Conservation (phyloP, 2,797 vertebrate species). For the Antennarius maculatus region DNA sequence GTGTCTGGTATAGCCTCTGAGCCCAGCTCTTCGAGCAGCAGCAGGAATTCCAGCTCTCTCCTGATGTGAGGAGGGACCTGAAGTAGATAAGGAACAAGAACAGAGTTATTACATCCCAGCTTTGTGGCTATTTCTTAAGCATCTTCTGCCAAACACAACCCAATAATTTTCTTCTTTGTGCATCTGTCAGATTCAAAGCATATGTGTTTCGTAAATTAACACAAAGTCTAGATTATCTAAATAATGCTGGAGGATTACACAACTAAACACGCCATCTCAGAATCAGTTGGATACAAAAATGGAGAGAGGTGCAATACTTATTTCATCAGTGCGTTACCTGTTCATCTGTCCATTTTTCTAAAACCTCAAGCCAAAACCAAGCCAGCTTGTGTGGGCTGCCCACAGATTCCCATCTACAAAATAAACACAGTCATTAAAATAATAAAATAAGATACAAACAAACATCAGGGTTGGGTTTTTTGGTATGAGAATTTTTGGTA, state of each 20-base stretch:
- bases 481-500: background rate
- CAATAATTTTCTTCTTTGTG: background rate
- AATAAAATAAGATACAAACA: background rate
- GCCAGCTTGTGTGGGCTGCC: slow-evolving; percentile 88
- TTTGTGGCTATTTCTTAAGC: background rate
- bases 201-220: background rate
- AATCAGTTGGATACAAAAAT: background rate
- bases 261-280: background rate
- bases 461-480: background rate
- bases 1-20: slow-evolving; percentile 81
- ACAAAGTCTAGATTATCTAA: background rate
- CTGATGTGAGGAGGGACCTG: slow-evolving; percentile 78
- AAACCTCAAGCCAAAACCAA: slow-evolving; percentile 93
- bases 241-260: background rate
- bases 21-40: slow-evolving; percentile 91
- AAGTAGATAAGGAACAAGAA: background rate
- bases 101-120: background rate
- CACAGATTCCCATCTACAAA: slow-evolving; percentile 79
- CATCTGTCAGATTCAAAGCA: background rate
- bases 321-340: slow-evolving; percentile 75
- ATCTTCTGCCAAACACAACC: slow-evolving; percentile 1
- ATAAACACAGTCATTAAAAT: background rate
- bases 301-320: background rate
- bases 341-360: slow-evolving; percentile 86
- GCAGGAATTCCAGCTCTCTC: slow-evolving; percentile 89